These are phyloP conservation scores for Pterostichus niger DNA, from an alignment of 2,888 invertebrate species.

Conservation along the genomic window DNA sequence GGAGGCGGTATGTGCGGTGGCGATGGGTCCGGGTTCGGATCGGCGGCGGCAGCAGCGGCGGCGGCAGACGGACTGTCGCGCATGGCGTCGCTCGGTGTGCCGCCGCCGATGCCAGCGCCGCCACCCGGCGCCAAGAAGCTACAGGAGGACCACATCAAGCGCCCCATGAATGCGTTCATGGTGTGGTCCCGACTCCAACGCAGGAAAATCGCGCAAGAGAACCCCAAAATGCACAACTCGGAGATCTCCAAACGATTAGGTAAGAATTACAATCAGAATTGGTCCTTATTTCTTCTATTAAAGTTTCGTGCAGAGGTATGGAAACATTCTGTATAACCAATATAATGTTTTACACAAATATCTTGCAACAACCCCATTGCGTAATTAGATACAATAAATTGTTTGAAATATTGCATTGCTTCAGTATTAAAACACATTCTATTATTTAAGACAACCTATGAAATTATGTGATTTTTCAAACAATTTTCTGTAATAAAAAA, in stretches of 20 bases:
- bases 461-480: too few species aligned
- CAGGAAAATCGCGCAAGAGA: conserved; percentile 97
- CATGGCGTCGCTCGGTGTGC: conserved; percentile 81
- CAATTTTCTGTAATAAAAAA: too few species aligned
- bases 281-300: too few species aligned
- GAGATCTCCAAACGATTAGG: conserved; percentile 96
- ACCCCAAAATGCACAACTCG: conserved; percentile 99
- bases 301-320: too few species aligned
- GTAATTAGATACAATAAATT: too few species aligned
- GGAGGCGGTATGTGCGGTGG: conserved; percentile 87
- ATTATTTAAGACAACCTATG: too few species aligned
- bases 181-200: conserved; percentile 97
- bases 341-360: too few species aligned
- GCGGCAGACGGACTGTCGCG: conserved; percentile 82
- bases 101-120: conserved; percentile 78
- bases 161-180: conserved; percentile 99
- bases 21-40: conserved; percentile 72
- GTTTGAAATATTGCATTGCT: too few species aligned
- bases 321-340: too few species aligned
- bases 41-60: conserved; percentile 76
- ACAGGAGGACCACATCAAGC: conserved; percentile 93
- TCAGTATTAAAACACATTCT: too few species aligned
- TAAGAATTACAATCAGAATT: conserved; percentile 73
- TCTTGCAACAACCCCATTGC: too few species aligned
- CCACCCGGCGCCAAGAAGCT: conserved; percentile 80